Base-by-base conservation (phyloP, 2,888 invertebrate genomes). In the Drosophila setosimentum region DNA sequence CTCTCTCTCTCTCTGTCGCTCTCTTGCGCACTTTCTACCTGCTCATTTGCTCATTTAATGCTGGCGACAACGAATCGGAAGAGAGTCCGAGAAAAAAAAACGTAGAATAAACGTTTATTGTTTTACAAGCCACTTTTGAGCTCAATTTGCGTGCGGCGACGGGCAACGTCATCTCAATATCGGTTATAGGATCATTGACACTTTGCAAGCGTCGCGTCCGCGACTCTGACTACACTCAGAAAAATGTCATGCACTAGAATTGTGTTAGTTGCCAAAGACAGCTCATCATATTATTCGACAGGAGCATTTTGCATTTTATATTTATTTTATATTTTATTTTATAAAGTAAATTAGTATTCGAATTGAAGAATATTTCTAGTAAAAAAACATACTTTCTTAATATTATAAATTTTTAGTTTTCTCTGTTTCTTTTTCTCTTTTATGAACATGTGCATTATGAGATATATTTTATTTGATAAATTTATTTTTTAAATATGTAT, bases 111-210 rank as follows among this genome's bases (percentile, higher is more conserved):
- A 69, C 87, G 84, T 84, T 87, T 85, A 87, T 76, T 85, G 84
- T 87, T 84, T 81, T 87, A 84, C 83, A 85, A 87, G 88, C 74
- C 81, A 79, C 83, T 83, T 85, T 86, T 75, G 81, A 75, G 83
- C 84, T 79, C 86, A 87, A 84, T 84, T 84, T 84, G 86, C 84
- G 80, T 87, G 45, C 40, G 69, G 48, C 66, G 71, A 58, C 57
- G 18, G 54, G 54, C 65, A 68, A 62, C 62, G 71, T 68, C 79
- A 76, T 76, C 83, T 83, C 62, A 83, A 87, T 89, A 89, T 90
- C 89, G 84, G 78, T 87, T 87, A 87, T 87, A 90, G 87, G 87
- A 87, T 87, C 87, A 89, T 89, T 87, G 87, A 87, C 89, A 89
- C 88, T 86, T 86, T 83, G 74, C 76, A 65, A 71, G 62, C 76